phyloP scores from a whole-genome alignment of 2,888 invertebrate genomes.

The Marronus borbonicus region DNA sequence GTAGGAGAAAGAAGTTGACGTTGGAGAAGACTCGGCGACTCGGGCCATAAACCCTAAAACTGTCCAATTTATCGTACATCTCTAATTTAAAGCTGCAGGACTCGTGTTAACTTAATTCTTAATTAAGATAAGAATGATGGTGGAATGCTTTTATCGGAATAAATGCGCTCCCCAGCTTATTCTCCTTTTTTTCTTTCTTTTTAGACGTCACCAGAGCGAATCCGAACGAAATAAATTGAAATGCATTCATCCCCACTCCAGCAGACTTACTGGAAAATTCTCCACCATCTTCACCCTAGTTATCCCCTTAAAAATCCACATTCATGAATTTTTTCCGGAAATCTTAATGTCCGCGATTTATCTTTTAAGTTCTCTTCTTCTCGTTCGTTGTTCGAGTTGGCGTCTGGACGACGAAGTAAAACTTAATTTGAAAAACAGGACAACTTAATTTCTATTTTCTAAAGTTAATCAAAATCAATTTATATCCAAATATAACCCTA shows the following conservation, averaged over 20 bases:
- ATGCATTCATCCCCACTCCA: conserved; percentile 19
- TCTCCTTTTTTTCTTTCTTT: conserved; percentile 3
- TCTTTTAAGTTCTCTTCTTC: too few species aligned
- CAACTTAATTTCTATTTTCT: too few species aligned
- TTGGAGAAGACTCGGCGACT: not conserved
- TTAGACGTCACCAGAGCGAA: not conserved
- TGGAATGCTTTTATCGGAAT: conserved; percentile 51
- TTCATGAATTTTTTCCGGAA: too few species aligned
- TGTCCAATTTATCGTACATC: conserved; percentile 58
- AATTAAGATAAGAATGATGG: conserved; percentile 59
- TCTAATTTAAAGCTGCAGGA: conserved; percentile 54
- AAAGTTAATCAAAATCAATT: too few species aligned
- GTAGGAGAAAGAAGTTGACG: not conserved
- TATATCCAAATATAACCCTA: too few species aligned
- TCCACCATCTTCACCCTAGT: not conserved
- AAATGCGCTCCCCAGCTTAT: conserved; percentile 37
- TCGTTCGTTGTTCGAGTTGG: too few species aligned
- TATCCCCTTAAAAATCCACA: not conserved
- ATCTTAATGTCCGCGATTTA: too few species aligned
- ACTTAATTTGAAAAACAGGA: too few species aligned
- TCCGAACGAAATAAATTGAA: conserved; percentile 39
- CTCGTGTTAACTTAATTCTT: conserved; percentile 61
- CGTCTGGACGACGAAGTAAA: too few species aligned
- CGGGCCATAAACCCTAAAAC: conserved; percentile 58
- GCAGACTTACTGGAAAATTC: not conserved